Base-by-base conservation (phyloP, 1,140 invertebrate genomes). In the Drosophila eugracilis region DNA sequence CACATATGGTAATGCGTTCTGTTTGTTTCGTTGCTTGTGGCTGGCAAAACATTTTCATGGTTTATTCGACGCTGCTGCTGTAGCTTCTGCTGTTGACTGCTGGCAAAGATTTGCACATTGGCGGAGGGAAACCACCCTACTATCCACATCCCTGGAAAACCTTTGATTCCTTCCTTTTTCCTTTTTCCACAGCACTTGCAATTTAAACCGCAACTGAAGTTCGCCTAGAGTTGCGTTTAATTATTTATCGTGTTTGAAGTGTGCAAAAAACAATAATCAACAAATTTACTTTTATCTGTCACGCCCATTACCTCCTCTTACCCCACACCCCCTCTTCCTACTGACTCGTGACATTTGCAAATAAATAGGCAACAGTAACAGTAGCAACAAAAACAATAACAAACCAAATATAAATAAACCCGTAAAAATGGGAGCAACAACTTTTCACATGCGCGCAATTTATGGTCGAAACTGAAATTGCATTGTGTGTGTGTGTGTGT, bases 391-490 rank as follows among this genome's bases (percentile, higher is more conserved):
- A 34, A 53, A 69, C 63, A 59, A 79, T 39, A 53, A 69, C 63
- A 57, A 59, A 24, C 28, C 17, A 37, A 28, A 60, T 41, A 52
- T 53, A 67, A 52, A 65, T 67, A 66, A 69, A 44, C 30, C 36
- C 45, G 37, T 78, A 62, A 60, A 55, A 74, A 73, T 69, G 70
- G 69, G 67, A 62, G 50, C 47, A 67, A 58, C 14, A 76, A 54
- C 55, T 76, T 62, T 69, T 75, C 77, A 66, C 73, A 77, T 53
- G 76, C 58, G 49, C 65, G 60, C 71, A 85, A 84, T 84, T 84
- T 84, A 84, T 84, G 71, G 76, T 58, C 60, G 52, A 84, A 84
- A 84, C 85, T 84, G 60, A 85, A 84, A 85, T 84, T 84, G 79
- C 79, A 84, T 85, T 76, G 45, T 15, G 50, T 12, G 28, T 76